Conservation (phyloP, 2,113 vertebrate species). For the Cephalopterus ornatus region DNA sequence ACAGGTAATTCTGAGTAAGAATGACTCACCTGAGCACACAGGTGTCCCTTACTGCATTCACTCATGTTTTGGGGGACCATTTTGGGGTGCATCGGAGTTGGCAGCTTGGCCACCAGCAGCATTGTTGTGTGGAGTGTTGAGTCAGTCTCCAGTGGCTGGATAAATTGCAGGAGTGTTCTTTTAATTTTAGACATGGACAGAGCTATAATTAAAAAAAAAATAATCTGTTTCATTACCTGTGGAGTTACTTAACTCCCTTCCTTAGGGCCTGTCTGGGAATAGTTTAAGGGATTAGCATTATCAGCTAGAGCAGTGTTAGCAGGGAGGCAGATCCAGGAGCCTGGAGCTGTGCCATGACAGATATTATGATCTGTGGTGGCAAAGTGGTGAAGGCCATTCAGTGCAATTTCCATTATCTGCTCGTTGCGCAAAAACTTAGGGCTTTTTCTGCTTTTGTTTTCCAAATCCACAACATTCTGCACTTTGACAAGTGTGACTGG, state of each 20-base stretch:
- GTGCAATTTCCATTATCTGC: background rate
- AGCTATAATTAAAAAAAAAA: slow-evolving; percentile 47
- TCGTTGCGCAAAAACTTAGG: background rate
- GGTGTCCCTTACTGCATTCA: background rate
- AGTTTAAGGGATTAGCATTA: background rate
- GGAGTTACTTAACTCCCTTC: slow-evolving; percentile 9
- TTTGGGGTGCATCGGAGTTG: background rate
- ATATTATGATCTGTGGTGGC: background rate
- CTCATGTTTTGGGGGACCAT: accelerated
- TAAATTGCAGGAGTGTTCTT: slow-evolving; percentile 13
- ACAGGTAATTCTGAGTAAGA: background rate
- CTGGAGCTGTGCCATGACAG: background rate
- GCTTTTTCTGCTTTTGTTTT: background rate
- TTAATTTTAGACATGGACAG: background rate
- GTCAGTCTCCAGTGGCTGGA: slow-evolving; percentile 19
- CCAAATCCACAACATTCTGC: background rate
- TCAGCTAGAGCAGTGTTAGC: background rate
- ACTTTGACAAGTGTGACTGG: background rate
- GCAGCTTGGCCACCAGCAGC: slow-evolving; percentile 32
- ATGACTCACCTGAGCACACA: background rate
- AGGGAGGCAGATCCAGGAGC: background rate
- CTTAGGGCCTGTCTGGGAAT: slow-evolving; percentile 3
- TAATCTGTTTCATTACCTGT: slow-evolving; percentile 50
- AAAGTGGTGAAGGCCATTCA: background rate
- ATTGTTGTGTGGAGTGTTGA: slow-evolving; percentile 16